A percentile compares a stretch with the other conserved stretches of the same genome.
Conservation (phyloP, 2,797 vertebrate genomes). For the Rhabdomys pumilio region DNA sequence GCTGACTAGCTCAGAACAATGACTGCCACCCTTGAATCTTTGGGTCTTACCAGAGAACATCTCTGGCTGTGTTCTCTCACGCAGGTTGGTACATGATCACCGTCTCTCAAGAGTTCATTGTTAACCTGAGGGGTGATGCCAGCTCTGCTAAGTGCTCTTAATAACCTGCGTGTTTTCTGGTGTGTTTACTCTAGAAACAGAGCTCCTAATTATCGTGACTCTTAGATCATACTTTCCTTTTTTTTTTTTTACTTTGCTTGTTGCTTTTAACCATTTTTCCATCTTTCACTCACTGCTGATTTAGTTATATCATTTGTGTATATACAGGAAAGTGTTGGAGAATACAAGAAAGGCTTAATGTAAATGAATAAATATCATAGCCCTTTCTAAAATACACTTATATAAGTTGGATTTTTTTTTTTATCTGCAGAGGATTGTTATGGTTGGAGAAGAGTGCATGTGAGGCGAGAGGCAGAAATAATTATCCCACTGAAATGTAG, state of each 20-base stretch:
- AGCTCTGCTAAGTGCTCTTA: slow-evolving; percentile 63
- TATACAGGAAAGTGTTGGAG: slow-evolving; percentile 29
- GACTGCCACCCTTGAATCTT: background rate
- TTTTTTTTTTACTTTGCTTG: slow-evolving; percentile 21
- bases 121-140: slow-evolving; percentile 52
- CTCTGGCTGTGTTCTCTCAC: slow-evolving; percentile 4
- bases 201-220: slow-evolving; percentile 74
- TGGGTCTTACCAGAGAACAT: background rate
- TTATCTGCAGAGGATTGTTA: background rate
- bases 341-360: background rate
- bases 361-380: slow-evolving; percentile 37
- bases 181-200: slow-evolving; percentile 64
- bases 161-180: slow-evolving; percentile 74
- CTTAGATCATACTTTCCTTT: slow-evolving; percentile 24
- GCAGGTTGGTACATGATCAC: slow-evolving; percentile 63
- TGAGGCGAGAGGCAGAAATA: slow-evolving; percentile 8
- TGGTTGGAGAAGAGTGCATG: background rate
- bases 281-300: slow-evolving; percentile 24
- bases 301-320: background rate
- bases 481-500: background rate
- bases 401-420: slow-evolving; percentile 42
- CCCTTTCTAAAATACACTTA: background rate
- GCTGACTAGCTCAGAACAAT: background rate
- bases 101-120: slow-evolving; percentile 64
- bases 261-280: slow-evolving; percentile 54